These are phyloP conservation scores for Dromas ardeola DNA, from an alignment of 2,113 vertebrate species.

Conservation along the genomic window DNA sequence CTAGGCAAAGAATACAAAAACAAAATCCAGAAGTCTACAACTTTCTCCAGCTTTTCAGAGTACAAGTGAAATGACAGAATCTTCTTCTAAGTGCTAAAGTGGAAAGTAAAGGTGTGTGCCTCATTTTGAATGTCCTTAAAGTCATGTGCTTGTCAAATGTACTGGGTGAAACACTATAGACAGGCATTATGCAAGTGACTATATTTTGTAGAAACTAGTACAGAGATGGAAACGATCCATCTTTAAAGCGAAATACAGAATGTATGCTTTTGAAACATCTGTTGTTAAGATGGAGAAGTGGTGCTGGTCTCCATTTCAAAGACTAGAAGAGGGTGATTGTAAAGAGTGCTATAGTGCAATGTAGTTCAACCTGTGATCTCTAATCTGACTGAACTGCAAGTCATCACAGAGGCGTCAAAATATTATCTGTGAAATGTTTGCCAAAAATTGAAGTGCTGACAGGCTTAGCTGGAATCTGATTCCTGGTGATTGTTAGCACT, in stretches of 20 bases:
- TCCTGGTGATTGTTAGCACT: conserved; percentile 18
- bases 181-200: not conserved
- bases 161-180: not conserved
- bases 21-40: not conserved
- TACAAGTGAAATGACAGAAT: not conserved
- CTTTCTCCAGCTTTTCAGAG: not conserved
- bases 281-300: not conserved
- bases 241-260: not conserved
- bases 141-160: not conserved
- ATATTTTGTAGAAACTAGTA: not conserved
- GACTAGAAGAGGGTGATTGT: not conserved
- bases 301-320: not conserved
- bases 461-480: not conserved
- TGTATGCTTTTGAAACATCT: not conserved
- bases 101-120: not conserved
- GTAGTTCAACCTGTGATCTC: not conserved
- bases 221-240: not conserved
- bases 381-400: not conserved
- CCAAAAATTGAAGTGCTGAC: conserved; percentile 32
- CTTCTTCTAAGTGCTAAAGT: not conserved
- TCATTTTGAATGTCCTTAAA: not conserved
- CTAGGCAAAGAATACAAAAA: not conserved
- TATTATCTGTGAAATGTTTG: not conserved
- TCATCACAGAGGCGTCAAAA: not conserved
- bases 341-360: not conserved